Evolutionary conservation across 2,113 vertebrate genomes (phyloP), one percentile per base, ranked within the genome.

Genomic region (Diadophis punctatus): DNA sequence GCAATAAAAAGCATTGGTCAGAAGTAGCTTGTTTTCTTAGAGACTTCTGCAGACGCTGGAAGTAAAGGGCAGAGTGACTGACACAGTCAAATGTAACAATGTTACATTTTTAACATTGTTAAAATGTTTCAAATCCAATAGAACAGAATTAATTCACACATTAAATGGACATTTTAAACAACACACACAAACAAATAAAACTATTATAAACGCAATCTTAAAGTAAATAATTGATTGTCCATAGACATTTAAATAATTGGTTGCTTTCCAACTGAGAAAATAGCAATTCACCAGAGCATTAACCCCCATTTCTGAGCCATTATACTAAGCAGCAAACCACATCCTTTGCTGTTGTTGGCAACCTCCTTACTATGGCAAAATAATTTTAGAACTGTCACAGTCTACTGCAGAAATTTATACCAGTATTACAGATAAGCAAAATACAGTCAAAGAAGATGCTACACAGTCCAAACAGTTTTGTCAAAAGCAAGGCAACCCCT

Each of bases 1-100:
- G 23, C 11, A 92, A 90, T 92, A 90, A n/a, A 94, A 90, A 90
- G 39, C 48, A 93, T 89, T 30, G 58, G 55, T 25, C 93, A 95
- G 51, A 94, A 48, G 91, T 91, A 93, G 20, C 89, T 88, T 87
- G 93, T 95, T 90, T 92, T 8, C 20, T 25, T 49, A 91, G 87
- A 92, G 88, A 93, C 0, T 55, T 56, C 87, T 90, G 90, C 51
- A 93, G 86, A 53, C 2, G 1, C 20, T 80, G 18, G 94, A 96
- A 95, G 2, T 91, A 92, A 95, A 80, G 68, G 8, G 60, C 12
- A 7, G 25, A 90, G 12, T 88, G 1, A 18, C 27, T 74, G 46
- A 9, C 4, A 4, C 91, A 93, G n/a, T n/a, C n/a, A n/a, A n/a
- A n/a, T n/a, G n/a, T n/a, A n/a, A n/a, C n/a, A n/a, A n/a, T n/a